Evolutionary conservation across 1,140 invertebrate species (phyloP).

Genomic region (Drosophila asahinai): DNA sequence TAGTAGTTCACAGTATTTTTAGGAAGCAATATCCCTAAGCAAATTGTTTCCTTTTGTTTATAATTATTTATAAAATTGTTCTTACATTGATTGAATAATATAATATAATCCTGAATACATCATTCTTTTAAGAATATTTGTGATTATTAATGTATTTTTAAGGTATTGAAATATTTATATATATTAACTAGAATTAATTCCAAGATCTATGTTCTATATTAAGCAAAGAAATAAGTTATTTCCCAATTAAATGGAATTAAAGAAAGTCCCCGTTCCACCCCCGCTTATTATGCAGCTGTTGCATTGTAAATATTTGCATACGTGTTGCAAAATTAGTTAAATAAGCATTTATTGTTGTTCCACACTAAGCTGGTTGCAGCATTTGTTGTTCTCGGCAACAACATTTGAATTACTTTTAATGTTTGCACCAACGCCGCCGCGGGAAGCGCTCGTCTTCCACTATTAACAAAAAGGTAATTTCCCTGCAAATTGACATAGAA

Average conservation of each 20-base stretch:
- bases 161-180: too few relatives aligned
- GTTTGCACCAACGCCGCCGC: slow-evolving; percentile 35
- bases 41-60: too few relatives aligned
- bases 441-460: slow-evolving; percentile 49
- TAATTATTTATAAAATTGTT: too few relatives aligned
- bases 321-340: slow-evolving; percentile 78
- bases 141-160: too few relatives aligned
- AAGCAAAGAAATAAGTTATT: too few relatives aligned
- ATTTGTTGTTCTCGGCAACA: slow-evolving; percentile 21
- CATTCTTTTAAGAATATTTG: too few relatives aligned
- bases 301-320: slow-evolving; percentile 80
- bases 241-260: background rate
- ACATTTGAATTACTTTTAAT: slow-evolving; percentile 78
- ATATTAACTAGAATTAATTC: too few relatives aligned
- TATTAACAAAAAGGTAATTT: slow-evolving; percentile 82
- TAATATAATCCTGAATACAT: too few relatives aligned
- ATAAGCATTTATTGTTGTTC: slow-evolving; percentile 80
- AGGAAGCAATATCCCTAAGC: background rate
- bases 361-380: slow-evolving; percentile 55
- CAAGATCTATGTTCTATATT: too few relatives aligned
- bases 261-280: slow-evolving; percentile 2
- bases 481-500: slow-evolving; percentile 77
- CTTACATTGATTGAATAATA: too few relatives aligned
- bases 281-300: slow-evolving; percentile 72
- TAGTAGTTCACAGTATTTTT: background rate